Evolutionary conservation across 2,888 invertebrate species (phyloP).

Genomic region (Aethes cnicana): DNA sequence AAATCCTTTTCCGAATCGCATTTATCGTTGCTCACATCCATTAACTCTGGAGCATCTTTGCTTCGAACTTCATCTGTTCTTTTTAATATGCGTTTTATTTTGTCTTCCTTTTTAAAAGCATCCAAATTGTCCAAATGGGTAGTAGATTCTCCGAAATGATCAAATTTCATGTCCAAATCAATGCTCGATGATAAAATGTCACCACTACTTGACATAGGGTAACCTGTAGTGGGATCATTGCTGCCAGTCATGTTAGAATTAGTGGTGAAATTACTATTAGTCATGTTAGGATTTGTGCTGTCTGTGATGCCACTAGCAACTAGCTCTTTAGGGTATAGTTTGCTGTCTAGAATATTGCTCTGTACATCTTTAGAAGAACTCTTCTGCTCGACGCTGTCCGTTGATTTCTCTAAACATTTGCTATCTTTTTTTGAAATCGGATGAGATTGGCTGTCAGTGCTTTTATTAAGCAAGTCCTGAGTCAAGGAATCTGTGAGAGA

Average conservation of each 20-base stretch:
- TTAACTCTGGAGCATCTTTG: constrained; percentile 45
- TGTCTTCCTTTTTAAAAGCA: constrained; percentile 48
- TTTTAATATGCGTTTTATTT: constrained; percentile 45
- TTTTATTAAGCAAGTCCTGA: constrained; percentile 67
- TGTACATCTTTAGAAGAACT: constrained; percentile 64
- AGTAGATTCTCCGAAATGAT: constrained; percentile 82
- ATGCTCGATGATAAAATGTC: constrained; percentile 66
- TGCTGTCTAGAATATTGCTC: constrained; percentile 69
- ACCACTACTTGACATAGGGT: constrained; percentile 72
- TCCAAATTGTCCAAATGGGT: constrained; percentile 60
- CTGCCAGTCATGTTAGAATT: constrained; percentile 74
- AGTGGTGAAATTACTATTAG: constrained; percentile 69
- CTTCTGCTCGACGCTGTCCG: constrained; percentile 66
- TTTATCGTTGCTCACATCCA: constrained; percentile 36
- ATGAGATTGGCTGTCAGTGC: constrained; percentile 64
- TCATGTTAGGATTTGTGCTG: constrained; percentile 72
- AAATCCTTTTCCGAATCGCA: constrained; percentile 47
- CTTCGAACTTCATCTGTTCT: constrained; percentile 52
- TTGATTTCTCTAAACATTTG: constrained; percentile 61
- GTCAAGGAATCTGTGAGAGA: constrained; percentile 72
- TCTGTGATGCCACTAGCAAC: constrained; percentile 65
- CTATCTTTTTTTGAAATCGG: constrained; percentile 58
- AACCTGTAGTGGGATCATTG: constrained; percentile 67
- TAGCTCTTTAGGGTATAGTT: constrained; percentile 56
- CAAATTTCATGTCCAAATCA: constrained; percentile 84